Evolutionary conservation across 35 echinoderm and acorn worm genomes (phyloP).

Genomic region (Ptychodera flava): DNA sequence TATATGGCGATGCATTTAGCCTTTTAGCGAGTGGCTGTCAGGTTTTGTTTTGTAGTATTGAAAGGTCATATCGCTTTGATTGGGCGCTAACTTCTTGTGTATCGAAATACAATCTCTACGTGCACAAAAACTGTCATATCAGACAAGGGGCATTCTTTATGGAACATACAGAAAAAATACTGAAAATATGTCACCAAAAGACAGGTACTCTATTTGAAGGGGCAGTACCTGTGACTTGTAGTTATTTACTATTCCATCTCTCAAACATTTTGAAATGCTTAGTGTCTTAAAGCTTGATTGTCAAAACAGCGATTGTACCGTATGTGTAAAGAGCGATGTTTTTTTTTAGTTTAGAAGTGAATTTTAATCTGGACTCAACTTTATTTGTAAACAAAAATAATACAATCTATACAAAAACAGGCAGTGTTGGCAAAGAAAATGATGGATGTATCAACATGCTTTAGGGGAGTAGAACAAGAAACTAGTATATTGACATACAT

Average conservation of each 20-base stretch:
- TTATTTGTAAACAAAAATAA: too few species aligned
- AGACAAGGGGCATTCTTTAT: background rate
- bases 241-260: too few species aligned
- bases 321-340: too few species aligned
- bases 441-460: background rate
- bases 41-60: too few species aligned
- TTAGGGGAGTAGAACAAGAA: background rate
- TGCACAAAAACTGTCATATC: background rate
- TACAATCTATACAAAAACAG: too few species aligned
- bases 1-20: too few species aligned
- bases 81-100: background rate
- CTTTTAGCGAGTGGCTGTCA: too few species aligned
- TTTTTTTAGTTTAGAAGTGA: too few species aligned
- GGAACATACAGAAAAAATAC: background rate
- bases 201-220: background rate
- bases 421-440: too few species aligned
- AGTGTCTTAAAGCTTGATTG: too few species aligned
- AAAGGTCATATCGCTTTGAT: background rate
- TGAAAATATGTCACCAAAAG: background rate
- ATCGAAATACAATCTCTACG: background rate
- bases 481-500: background rate
- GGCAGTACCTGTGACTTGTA: background rate
- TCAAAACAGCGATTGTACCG: too few species aligned
- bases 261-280: background rate
- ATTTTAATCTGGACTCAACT: too few species aligned